Base-by-base conservation (phyloP, 2,797 vertebrate species). In the Esox lucius region DNA sequence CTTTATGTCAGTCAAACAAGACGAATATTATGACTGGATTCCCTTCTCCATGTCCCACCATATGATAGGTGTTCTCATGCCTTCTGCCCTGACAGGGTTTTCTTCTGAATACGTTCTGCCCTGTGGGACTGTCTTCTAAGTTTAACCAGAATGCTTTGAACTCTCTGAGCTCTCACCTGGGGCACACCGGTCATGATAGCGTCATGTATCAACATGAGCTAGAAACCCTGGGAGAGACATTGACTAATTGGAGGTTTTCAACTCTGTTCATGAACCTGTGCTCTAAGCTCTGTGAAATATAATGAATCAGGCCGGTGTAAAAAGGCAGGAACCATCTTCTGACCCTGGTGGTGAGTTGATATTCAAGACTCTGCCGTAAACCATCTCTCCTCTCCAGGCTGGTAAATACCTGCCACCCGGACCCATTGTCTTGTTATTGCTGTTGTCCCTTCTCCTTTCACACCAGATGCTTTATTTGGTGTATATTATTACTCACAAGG, bases 391-490 rank as follows among this genome's bases (percentile, higher is more conserved):
- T 91, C 85, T 93, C 90, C 85, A 77, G 88, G 93, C 91, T 91
- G 91, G 93, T 92, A 94, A 94, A 95, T 91, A 91, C 92, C 91
- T 91, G 89, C 89, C 90, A 93, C 93, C 94, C 92, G 91, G 91
- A 91, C 90, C 91, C 83, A 94, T 94, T 95, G 93, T 95, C 90
- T 89, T n/a, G 85, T 92, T 94, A 94, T 94, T 95, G 93, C 92
- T 93, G 92, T 94, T 95, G 93, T 94, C 89, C 91, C 90, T 89
- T 92, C 91, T 94, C 91, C 92, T 93, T 94, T 95, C 92, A 93
- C 91, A 88, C 89, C 86, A 86, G 90, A 94, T 92, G 93, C 92
- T 94, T 94, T 94, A 94, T 95, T 94, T 93, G 92, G 91, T 94
- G 93, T 93, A 94, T 95, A 94, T 93, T 93, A 92, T 94, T 94